These are phyloP conservation scores for Cossypha polioptera DNA, from an alignment of 2,797 vertebrate genomes.

Conservation along the genomic window DNA sequence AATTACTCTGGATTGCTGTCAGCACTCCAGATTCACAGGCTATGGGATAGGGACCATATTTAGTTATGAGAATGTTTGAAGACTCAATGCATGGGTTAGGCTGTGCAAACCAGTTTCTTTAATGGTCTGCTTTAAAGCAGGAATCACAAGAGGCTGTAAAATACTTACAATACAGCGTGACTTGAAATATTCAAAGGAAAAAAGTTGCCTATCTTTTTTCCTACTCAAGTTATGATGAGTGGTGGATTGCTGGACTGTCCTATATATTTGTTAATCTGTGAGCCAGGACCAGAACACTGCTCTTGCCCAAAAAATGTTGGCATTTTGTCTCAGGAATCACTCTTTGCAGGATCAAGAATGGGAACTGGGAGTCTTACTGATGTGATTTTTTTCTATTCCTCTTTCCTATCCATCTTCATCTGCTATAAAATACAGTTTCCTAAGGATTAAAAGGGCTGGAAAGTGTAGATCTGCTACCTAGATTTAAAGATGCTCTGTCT, in stretches of 20 bases:
- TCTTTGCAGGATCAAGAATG: not conserved
- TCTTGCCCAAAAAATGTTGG: not conserved
- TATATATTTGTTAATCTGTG: not conserved
- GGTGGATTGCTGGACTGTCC: not conserved
- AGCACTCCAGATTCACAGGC: not conserved
- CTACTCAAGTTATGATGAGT: not conserved
- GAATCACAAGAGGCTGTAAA: not conserved
- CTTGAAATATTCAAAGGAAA: not conserved
- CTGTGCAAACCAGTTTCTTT: not conserved
- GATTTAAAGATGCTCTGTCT: not conserved
- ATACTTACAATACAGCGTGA: not conserved
- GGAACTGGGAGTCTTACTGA: not conserved
- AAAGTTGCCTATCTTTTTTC: not conserved
- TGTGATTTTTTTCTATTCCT: not conserved
- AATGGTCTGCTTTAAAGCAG: not conserved
- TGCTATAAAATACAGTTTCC: not conserved
- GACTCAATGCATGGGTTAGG: not conserved
- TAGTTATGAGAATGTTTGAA: not conserved
- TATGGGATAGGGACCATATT: not conserved
- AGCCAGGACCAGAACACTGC: not conserved
- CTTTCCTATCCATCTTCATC: not conserved
- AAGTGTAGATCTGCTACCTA: not conserved
- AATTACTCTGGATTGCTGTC: slow-evolving; percentile 31
- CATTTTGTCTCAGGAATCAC: not conserved
- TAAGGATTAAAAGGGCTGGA: not conserved